Percentiles rank a stretch among this genome's conserved stretches.
Conservation (phyloP, 23 tunicate species). For the Diplosoma virens region DNA sequence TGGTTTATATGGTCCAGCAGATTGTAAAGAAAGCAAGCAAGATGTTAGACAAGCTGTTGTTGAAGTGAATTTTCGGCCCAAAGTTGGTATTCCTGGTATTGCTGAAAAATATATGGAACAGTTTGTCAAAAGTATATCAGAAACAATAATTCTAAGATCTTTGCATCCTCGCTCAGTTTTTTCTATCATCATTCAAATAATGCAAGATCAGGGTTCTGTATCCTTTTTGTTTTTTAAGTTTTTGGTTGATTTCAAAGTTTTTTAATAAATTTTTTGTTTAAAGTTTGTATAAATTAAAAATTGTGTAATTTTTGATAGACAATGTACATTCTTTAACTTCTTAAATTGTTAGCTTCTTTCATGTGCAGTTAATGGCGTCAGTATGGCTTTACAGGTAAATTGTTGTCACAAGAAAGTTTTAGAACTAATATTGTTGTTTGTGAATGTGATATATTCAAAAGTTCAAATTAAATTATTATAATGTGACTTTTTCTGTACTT, state of each 20-base stretch:
- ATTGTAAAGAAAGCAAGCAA: slow-evolving; percentile 71
- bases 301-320: neutral
- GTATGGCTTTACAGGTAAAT: slow-evolving; percentile 86
- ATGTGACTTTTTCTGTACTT: too few species aligned
- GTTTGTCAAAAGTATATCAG: slow-evolving; percentile 45
- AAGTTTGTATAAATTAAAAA: neutral
- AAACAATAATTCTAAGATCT: slow-evolving; percentile 36
- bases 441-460: too few species aligned
- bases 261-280: neutral
- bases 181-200: slow-evolving; percentile 64
- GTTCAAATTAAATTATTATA: too few species aligned
- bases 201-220: slow-evolving; percentile 92
- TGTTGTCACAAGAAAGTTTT: neutral
- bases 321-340: slow-evolving; percentile 30
- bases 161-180: slow-evolving; percentile 66
- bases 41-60: slow-evolving; percentile 62
- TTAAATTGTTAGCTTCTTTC: slow-evolving; percentile 61
- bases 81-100: slow-evolving; percentile 78
- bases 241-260: neutral
- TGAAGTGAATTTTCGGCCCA: slow-evolving; percentile 89
- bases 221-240: slow-evolving; percentile 24
- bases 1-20: slow-evolving; percentile 88
- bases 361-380: slow-evolving; percentile 79
- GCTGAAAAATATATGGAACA: slow-evolving; percentile 73
- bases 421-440: neutral